Base-by-base conservation (phyloP, 2,797 vertebrate species). In the Dicrostonyx torquatus region DNA sequence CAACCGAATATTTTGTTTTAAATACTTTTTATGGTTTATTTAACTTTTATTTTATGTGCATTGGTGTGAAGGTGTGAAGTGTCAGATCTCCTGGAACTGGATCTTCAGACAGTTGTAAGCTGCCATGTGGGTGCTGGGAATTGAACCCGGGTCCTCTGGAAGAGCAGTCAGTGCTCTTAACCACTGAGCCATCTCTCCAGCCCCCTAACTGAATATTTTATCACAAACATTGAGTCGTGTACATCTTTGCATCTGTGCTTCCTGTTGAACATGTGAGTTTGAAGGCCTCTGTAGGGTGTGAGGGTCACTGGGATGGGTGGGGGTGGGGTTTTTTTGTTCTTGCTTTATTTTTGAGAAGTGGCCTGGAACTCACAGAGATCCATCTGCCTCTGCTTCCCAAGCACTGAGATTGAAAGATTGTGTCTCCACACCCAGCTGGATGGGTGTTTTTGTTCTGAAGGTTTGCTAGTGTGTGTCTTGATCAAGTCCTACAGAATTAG, bases 401-500 rank as follows among this genome's bases (percentile, higher is more conserved):
- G 37, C 43, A 58, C 58, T 82, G 58, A 22, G 37, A 62, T 62
- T 82, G 20, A 45, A 82, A 45, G 10, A 20, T 14, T 62, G 5
- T 29, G 24, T 34, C 58, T 20, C 15, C 17, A 34, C 60, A 34
- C 29, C 58, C 60, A 64, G 43, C 5, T 13, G 70, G 70, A 53
- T 58, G 7, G 40, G 55, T 79, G 75, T 85, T 94, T 96, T 50
- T 79, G 18, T 93, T 93, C 45, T 75, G 31, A 76, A 80, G 60
- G 72, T 93, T 94, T 89, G 93, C 93, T 75, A 55, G 18, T 84
- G n/a, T 90, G 64, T 93, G 20, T 89, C 79, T 90, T 94, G 93
- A 87, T 91, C 45, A 62, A 87, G 73, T 13, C 68, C 72, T 73
- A 93, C 34, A 91, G 53, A 60, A 58, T 58, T 58, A 89, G 92